Percentiles rank a stretch among this genome's conserved stretches.
Conservation (phyloP, 2,888 invertebrate species). For the Lasioglossum oenotherae region DNA sequence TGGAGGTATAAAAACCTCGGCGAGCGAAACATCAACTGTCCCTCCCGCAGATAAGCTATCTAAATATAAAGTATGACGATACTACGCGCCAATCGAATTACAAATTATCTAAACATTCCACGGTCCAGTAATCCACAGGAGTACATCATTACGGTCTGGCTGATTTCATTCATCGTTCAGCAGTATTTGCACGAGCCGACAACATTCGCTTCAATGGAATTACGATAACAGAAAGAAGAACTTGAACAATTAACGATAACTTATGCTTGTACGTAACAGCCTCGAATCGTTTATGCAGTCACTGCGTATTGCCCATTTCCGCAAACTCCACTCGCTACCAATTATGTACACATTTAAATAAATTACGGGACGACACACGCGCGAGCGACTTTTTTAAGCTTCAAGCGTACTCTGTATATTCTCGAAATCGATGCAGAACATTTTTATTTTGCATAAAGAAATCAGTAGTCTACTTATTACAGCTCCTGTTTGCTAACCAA, state of each 20-base stretch:
- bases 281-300: neutral
- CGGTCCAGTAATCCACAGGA: neutral
- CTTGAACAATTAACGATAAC: neutral
- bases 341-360: neutral
- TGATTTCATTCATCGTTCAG: neutral
- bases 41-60: neutral
- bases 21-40: neutral
- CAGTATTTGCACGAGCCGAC: neutral
- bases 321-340: neutral
- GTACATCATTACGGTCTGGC: neutral
- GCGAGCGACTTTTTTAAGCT: neutral
- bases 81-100: neutral
- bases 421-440: neutral
- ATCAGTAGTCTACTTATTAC: neutral
- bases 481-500: too few species aligned
- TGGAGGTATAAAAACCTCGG: neutral
- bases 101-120: neutral
- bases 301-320: neutral
- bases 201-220: neutral
- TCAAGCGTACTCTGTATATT: neutral
- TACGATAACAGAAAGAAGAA: neutral
- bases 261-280: neutral
- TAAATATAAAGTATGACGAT: neutral
- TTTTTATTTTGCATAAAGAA: too few species aligned
- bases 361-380: neutral